These are phyloP conservation scores for Antidorcas marsupialis DNA, from an alignment of 2,113 vertebrate species.

Conservation along the genomic window DNA sequence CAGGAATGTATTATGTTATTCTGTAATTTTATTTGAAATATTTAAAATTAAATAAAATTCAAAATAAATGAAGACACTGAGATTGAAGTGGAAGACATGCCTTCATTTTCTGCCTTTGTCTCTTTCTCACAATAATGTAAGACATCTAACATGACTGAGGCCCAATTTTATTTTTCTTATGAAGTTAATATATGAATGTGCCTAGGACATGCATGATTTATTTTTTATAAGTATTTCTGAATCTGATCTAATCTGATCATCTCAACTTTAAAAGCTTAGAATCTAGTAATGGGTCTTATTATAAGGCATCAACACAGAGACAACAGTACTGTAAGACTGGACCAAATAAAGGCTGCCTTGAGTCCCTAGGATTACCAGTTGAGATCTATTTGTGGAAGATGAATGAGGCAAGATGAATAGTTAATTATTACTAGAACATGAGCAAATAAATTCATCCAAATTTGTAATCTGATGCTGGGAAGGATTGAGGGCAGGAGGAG, in stretches of 20 bases:
- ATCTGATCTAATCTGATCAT: background rate
- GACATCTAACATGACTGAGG: background rate
- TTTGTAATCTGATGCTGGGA: background rate
- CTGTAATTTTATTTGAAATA: background rate
- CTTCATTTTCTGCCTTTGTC: background rate
- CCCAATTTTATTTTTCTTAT: background rate
- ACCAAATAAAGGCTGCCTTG: background rate
- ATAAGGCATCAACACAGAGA: background rate
- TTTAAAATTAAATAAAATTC: background rate
- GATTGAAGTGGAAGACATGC: background rate
- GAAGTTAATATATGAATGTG: background rate
- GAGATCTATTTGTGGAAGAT: background rate
- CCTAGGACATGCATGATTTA: background rate
- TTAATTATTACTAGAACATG: background rate
- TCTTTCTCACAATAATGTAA: background rate
- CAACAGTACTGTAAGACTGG: background rate
- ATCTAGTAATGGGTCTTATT: background rate
- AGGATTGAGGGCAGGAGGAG: too few relatives aligned
- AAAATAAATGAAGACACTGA: background rate
- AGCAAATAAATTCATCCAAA: background rate
- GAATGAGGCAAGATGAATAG: background rate
- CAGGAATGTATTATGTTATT: background rate
- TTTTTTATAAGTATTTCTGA: background rate
- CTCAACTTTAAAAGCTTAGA: background rate
- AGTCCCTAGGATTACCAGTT: background rate